These are phyloP conservation scores for Diaperis boleti DNA, from an alignment of 2,888 invertebrate species.

Conservation along the genomic window DNA sequence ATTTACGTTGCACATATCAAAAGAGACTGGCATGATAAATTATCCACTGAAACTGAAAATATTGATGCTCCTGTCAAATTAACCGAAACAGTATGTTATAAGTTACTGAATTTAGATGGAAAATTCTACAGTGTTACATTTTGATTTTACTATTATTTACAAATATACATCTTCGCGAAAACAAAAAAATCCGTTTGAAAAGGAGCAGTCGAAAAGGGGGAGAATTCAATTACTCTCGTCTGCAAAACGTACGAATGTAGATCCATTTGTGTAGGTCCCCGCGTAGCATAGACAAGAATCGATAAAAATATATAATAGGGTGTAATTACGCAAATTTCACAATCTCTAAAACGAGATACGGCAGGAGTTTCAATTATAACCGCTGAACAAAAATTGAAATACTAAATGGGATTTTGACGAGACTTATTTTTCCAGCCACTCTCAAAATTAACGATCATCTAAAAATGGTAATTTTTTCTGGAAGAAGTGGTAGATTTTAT, in stretches of 20 bases:
- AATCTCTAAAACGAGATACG: conserved; percentile 22
- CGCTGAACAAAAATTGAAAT: conserved; percentile 14
- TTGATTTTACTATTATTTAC: not conserved
- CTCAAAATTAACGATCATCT: no score
- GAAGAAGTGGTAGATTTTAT: no score
- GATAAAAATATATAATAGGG: conserved; percentile 32
- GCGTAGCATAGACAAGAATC: conserved; percentile 22
- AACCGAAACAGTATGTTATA: no score
- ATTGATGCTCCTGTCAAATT: no score
- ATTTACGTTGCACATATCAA: no score
- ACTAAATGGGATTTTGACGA: conserved; percentile 9
- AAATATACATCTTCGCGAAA: not conserved
- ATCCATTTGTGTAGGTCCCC: conserved; percentile 14
- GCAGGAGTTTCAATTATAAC: conserved; percentile 25
- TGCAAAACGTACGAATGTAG: not conserved
- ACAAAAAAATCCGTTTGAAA: conserved; percentile 6
- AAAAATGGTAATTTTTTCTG: no score
- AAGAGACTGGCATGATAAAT: no score
- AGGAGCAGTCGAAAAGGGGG: not conserved
- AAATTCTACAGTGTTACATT: no score
- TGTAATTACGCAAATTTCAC: conserved; percentile 28
- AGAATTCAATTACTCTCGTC: conserved; percentile 10
- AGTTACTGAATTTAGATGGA: no score
- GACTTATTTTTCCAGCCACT: conserved; percentile 24
- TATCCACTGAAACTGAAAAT: no score